phyloP scores from a whole-genome alignment of 2,113 vertebrate species.

The Halichoerus grypus region DNA sequence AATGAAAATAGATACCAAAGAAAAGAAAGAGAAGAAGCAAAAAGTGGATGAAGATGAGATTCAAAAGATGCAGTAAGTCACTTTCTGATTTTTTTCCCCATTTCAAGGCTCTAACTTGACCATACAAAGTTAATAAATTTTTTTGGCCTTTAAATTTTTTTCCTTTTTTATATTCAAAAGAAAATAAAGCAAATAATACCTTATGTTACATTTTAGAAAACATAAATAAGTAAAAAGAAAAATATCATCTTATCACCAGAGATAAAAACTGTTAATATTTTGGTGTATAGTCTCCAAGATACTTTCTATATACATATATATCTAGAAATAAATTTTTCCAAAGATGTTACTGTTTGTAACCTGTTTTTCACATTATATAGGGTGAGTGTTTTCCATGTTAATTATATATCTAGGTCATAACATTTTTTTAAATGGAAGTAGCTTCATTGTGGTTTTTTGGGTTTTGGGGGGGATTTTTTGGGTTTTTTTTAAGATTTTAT shows the following conservation, averaged over 20 bases:
- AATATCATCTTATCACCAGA: background rate
- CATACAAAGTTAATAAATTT: background rate
- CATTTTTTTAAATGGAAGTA: constrained; percentile 21
- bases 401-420: background rate
- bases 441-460: background rate
- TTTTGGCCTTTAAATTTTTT: background rate
- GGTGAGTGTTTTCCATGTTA: background rate
- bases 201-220: background rate
- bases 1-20: constrained; percentile 94
- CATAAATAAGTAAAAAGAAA: constrained; percentile 21
- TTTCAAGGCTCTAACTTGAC: background rate
- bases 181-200: constrained; percentile 29
- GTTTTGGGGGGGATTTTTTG: too few species aligned
- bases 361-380: background rate
- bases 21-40: constrained; percentile 96
- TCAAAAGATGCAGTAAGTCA: constrained; percentile 99
- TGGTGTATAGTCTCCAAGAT: background rate
- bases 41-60: constrained; percentile 99
- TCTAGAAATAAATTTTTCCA: background rate
- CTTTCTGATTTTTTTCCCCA: background rate
- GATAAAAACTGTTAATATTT: background rate
- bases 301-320: background rate
- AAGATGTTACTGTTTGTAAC: constrained; percentile 14
- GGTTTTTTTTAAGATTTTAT: background rate
- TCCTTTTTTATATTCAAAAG: constrained; percentile 36